phyloP scores from a whole-genome alignment of 2,797 vertebrate species.

The Gymnoscopelus microlampas region DNA sequence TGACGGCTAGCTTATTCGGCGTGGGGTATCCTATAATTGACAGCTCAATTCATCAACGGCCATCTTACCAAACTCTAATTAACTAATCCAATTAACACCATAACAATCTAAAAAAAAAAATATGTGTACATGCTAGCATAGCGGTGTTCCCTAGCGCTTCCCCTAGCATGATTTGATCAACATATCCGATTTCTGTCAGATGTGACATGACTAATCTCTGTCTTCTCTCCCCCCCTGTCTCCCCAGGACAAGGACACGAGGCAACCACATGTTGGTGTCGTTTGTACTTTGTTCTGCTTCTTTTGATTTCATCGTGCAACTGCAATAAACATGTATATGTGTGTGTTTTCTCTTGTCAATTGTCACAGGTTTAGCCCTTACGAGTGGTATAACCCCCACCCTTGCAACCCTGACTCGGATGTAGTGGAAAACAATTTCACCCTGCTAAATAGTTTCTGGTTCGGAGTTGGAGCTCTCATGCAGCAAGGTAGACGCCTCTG shows the following conservation, averaged over 20 bases:
- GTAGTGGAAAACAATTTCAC: slow-evolving; percentile 99
- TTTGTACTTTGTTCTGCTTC: slow-evolving; percentile 34
- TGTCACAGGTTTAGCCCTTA: slow-evolving; percentile 99
- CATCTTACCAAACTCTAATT: slow-evolving; percentile 6
- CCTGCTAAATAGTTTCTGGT: slow-evolving; percentile 99
- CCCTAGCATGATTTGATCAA: slow-evolving; percentile 10
- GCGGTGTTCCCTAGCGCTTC: background rate
- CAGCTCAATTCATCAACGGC: slow-evolving; percentile 25
- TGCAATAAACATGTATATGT: slow-evolving; percentile 54
- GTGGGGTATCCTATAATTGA: slow-evolving; percentile 19
- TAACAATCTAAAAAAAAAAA: background rate
- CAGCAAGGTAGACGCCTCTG: slow-evolving; percentile 99
- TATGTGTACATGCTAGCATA: slow-evolving; percentile 11
- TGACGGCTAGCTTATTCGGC: slow-evolving; percentile 22
- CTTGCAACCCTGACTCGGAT: slow-evolving; percentile 98
- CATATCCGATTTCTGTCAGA: too few relatives aligned
- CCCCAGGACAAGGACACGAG: slow-evolving; percentile 77
- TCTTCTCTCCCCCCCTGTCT: slow-evolving; percentile 84
- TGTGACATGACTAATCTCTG: slow-evolving; percentile 76
- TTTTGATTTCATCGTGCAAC: slow-evolving; percentile 31
- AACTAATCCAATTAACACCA: slow-evolving; percentile 29
- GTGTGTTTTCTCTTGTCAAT: slow-evolving; percentile 88
- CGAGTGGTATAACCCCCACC: slow-evolving; percentile 99
- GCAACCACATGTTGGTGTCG: slow-evolving; percentile 18
- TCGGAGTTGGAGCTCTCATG: slow-evolving; percentile 99